A percentile compares a stretch with the other conserved stretches of the same genome.
These are phyloP conservation scores for Melipona bicolor DNA, from an alignment of 2,888 invertebrate genomes.

Conservation along the genomic window DNA sequence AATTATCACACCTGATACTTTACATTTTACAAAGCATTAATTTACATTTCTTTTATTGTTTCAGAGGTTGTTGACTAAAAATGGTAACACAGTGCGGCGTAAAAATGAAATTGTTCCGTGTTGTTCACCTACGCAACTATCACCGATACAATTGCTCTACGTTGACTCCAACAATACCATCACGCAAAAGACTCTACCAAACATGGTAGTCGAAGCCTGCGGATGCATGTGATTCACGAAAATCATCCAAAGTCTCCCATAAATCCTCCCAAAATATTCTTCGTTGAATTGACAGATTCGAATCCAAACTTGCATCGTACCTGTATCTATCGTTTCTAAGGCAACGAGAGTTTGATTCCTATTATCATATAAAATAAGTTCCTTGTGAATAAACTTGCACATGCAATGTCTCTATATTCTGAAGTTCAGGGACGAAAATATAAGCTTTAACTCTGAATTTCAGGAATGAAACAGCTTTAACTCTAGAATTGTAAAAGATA, in stretches of 20 bases:
- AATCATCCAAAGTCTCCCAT: background rate
- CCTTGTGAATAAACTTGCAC: background rate
- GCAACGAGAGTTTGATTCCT: background rate
- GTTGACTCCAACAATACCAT: constrained; percentile 92
- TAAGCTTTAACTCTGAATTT: too few species aligned
- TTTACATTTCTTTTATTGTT: constrained; percentile 61
- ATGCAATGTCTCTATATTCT: background rate
- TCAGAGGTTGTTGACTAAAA: constrained; percentile 89
- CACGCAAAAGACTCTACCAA: constrained; percentile 91
- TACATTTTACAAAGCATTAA: background rate
- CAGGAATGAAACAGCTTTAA: too few species aligned
- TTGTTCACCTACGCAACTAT: constrained; percentile 94
- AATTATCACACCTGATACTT: background rate
- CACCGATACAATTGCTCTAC: constrained; percentile 91
- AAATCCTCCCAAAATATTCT: background rate
- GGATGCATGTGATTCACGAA: constrained; percentile 90
- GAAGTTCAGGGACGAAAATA: background rate
- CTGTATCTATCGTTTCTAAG: background rate
- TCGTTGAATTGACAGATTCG: background rate
- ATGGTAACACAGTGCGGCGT: constrained; percentile 83
- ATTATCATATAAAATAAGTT: background rate
- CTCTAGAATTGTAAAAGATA: too few species aligned
- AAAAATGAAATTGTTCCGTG: constrained; percentile 90
- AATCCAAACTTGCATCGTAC: background rate
- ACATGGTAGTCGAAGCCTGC: constrained; percentile 96